Percentiles rank a stretch among this genome's conserved stretches.
Conservation (phyloP, 2,113 vertebrate species). For the Saccopteryx leptura region DNA sequence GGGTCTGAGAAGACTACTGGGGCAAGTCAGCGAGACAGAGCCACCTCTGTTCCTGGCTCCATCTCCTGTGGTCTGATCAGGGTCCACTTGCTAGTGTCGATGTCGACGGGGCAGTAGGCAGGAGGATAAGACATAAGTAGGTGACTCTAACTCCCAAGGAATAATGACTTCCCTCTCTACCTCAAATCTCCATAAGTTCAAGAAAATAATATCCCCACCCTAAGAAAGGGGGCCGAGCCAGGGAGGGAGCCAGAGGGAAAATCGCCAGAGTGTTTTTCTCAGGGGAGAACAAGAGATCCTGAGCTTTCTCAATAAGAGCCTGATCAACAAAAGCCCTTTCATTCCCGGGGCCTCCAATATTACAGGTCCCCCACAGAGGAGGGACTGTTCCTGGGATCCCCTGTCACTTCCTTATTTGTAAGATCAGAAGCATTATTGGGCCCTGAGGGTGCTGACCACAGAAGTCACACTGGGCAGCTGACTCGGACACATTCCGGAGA, state of each 20-base stretch:
- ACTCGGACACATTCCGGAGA: neutral
- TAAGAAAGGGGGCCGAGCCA: neutral
- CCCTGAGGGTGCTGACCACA: neutral
- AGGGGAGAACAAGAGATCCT: neutral
- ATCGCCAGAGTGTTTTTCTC: neutral
- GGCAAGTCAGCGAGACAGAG: neutral
- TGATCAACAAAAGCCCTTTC: constrained; percentile 8
- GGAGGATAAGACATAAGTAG: neutral
- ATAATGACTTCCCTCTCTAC: neutral
- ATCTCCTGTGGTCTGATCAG: neutral
- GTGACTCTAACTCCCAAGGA: neutral
- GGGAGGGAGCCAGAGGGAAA: neutral
- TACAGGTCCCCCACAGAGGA: neutral
- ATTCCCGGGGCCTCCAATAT: neutral
- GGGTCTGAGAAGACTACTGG: neutral
- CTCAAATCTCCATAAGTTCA: neutral
- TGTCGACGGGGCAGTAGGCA: neutral
- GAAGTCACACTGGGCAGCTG: neutral
- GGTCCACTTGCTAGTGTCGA: too few relatives aligned
- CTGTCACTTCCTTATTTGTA: neutral
- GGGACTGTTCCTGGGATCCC: neutral
- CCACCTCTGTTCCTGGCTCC: neutral
- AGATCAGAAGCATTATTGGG: constrained; percentile 3
- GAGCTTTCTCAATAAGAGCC: neutral
- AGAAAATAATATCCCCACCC: neutral